Evolutionary conservation across 1,140 invertebrate species (phyloP), one percentile per base, ranked within the genome.

Genomic region (Drosophila insularis): DNA sequence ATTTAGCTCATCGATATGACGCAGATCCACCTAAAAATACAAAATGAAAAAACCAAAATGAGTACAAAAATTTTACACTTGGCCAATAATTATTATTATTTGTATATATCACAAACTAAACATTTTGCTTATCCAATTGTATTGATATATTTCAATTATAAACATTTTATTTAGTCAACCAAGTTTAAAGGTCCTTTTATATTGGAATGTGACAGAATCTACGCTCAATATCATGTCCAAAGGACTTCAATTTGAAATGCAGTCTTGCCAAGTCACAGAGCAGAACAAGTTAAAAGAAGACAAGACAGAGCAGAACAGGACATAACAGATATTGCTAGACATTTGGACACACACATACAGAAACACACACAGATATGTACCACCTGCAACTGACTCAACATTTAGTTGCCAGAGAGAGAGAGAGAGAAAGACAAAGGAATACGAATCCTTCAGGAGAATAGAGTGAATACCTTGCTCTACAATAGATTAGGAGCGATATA

Each of bases 1-100:
- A 69, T 95, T 94, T 56, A 95, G 93, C 92, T 98, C 97, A 82
- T 98, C 96, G 91, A 96, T 95, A 92, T 98, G 97, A 79, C 97
- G 94, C 72, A 98, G 93, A 92, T 98, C 97, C 81, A 98, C 97
- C 97, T 98, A 93, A 19, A 92, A 53, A 7, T 2, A 35, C 4
- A 64, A 66, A 59, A 40, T 14, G 8, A 61, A 54, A 56, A 50
- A 43, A n/a, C n/a, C n/a, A n/a, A n/a, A n/a, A n/a, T n/a, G n/a
- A n/a, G n/a, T n/a, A n/a, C n/a, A n/a, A n/a, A n/a, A n/a, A n/a
- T n/a, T n/a, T n/a, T n/a, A 21, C 1, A 53, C 4, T 53, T 23
- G 19, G 19, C 2, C 13, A 37, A 37, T 37, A 37, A 13, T 3
- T 37, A 0, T 37, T 11, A 37, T 13, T 37, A 13, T 13, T 35